Evolutionary conservation across 2,888 invertebrate species (phyloP), one percentile per base, ranked within the genome.

Genomic region (Tubulanus polymorphus): DNA sequence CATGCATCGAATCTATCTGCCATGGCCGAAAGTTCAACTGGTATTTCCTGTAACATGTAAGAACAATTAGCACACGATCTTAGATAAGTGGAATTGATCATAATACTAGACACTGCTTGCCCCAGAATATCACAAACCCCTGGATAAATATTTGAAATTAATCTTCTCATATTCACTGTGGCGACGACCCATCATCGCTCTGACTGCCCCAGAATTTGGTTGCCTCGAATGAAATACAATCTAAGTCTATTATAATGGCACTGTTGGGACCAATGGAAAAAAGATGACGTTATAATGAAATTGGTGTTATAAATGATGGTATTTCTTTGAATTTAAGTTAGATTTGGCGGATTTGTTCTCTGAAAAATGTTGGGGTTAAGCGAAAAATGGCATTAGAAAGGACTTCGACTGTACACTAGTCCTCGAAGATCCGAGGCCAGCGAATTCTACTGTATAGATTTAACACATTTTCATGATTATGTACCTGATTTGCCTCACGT

Each of bases 401-500:
- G n/a, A n/a, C n/a, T n/a, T n/a, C n/a, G n/a, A n/a, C n/a, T n/a
- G n/a, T n/a, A n/a, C n/a, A n/a, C n/a, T n/a, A n/a, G n/a, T n/a
- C n/a, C n/a, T n/a, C n/a, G n/a, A n/a, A n/a, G n/a, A n/a, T n/a
- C n/a, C n/a, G n/a, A n/a, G n/a, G n/a, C n/a, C n/a, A n/a, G n/a
- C n/a, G n/a, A n/a, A n/a, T n/a, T n/a, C n/a, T n/a, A n/a, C n/a
- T n/a, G n/a, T n/a, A n/a, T n/a, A n/a, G n/a, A n/a, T n/a, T n/a
- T n/a, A 32, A 32, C 10, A 32, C 35, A 32, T n/a, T 32, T n/a
- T 32, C 10, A 10, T 12, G n/a, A 37, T 3, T 28, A 29, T 48
- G 57, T 57, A 79, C 79, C 74, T 88, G 93, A 62, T 86, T 82
- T 1, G 93, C 93, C 79, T 95, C 93, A 70, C 89, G 87, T 51